Evolutionary conservation across 2,797 vertebrate species (phyloP).

Genomic region (Melanotaenia pygmaea): DNA sequence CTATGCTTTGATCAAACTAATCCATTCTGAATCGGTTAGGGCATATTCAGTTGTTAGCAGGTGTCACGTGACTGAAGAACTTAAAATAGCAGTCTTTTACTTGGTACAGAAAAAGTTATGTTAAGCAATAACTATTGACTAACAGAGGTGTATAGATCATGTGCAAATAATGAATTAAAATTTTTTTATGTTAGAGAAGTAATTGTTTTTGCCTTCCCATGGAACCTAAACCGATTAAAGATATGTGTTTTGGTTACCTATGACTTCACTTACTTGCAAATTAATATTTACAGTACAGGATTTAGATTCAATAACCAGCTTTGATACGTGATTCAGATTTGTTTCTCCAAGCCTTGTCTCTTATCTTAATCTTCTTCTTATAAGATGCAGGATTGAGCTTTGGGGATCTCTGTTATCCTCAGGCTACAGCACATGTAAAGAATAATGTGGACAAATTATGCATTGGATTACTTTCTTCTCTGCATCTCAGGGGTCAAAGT

Average conservation of each 20-base stretch:
- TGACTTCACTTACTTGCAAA: neutral
- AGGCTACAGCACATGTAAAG: conserved; percentile 13
- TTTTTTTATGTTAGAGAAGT: neutral
- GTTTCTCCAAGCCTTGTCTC: neutral
- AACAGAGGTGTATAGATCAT: neutral
- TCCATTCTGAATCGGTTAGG: too few relatives aligned
- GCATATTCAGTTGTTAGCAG: too few relatives aligned
- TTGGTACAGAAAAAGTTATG: neutral
- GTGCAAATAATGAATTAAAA: neutral
- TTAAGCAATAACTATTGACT: neutral
- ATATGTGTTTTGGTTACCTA: neutral
- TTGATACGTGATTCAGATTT: conserved; percentile 1
- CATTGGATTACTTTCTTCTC: conserved; percentile 53
- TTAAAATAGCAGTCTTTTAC: neutral
- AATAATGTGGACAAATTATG: conserved; percentile 46
- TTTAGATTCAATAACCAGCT: conserved; percentile 7
- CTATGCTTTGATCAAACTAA: too few relatives aligned
- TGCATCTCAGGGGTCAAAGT: conserved; percentile 55
- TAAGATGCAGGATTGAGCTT: conserved; percentile 17
- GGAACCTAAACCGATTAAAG: neutral
- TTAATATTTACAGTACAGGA: too few relatives aligned
- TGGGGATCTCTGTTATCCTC: conserved; percentile 18
- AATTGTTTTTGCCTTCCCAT: neutral
- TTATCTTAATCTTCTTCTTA: conserved; percentile 29
- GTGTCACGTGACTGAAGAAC: neutral